phyloP scores from a whole-genome alignment of 2,888 invertebrate species.

The Lasioglossum pauxillum region DNA sequence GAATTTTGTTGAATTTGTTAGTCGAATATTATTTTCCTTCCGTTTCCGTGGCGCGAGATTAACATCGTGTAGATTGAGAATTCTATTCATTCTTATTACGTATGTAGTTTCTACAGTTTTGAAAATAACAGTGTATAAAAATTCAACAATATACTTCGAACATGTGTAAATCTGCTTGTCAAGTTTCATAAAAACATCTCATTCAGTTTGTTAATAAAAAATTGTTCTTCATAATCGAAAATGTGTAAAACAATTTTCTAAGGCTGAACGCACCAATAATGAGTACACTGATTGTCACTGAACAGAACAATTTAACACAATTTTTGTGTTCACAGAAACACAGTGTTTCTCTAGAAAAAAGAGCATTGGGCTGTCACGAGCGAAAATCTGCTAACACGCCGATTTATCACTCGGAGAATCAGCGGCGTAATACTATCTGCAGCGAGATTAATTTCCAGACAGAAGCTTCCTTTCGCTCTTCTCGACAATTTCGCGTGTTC shows the following conservation, averaged over 20 bases:
- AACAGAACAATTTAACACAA: background rate
- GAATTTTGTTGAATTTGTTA: background rate
- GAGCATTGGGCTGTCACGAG: background rate
- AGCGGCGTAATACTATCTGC: background rate
- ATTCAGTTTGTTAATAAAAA: background rate
- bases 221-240: background rate
- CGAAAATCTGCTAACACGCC: background rate
- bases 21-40: background rate
- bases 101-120: background rate
- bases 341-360: background rate
- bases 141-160: background rate
- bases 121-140: background rate
- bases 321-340: background rate
- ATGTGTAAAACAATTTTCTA: background rate
- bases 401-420: background rate
- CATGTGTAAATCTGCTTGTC: background rate
- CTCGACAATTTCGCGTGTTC: background rate
- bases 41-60: background rate
- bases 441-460: constrained; percentile 2
- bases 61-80: background rate
- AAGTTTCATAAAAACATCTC: background rate
- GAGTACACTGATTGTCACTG: background rate
- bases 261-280: background rate
- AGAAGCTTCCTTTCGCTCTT: background rate
- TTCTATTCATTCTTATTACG: background rate